Evolutionary conservation across 2,113 vertebrate genomes (phyloP), one percentile per base, ranked within the genome.

Genomic region (Austrofundulus limnaeus): DNA sequence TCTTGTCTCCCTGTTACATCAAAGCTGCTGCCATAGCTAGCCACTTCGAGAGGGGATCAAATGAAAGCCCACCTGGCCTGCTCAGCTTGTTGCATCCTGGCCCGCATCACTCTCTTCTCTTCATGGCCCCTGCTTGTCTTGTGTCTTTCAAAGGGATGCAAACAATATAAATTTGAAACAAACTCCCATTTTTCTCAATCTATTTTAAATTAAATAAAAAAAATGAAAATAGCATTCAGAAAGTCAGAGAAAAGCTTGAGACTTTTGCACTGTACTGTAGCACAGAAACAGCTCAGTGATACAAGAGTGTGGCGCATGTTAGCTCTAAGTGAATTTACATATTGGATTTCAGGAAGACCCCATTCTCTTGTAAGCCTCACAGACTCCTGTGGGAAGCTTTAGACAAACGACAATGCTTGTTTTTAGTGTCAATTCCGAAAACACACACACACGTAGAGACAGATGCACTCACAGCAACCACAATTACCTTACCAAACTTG

Each of bases 271-370:
- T 17, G 14, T 28, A 3, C 14, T 53, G 69, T 71, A 60, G 67
- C 53, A n/a, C 49, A 81, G 61, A 73, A 78, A 58, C 58, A 51
- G 75, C 75, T 83, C 74, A 38, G 78, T 55, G 9, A 55, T 74
- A 61, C 66, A 46, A 70, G 71, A 66, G 64, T 48, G 66, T 71
- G 70, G 93, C 3, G 93, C 93, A 88, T 91, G 89, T 91, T 89
- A 37, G 85, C 70, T 57, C 75, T 91, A 89, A 87, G 87, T 89
- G 87, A 90, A 91, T 92, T 92, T 93, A 85, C 90, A 92, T 91
- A 92, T 90, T 91, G 88, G 83, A 91, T 91, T 91, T 92, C 86
- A 82, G 73, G 61, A 74, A 83, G 84, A 85, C n/a, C 71, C 81
- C 74, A 20, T 81, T 83, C 84, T 52, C 72, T 72, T 78, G 76